Percentiles rank a stretch among this genome's conserved stretches.
Conservation (phyloP, 2,113 vertebrate species). For the Rhegmatorhina hoffmannsi region DNA sequence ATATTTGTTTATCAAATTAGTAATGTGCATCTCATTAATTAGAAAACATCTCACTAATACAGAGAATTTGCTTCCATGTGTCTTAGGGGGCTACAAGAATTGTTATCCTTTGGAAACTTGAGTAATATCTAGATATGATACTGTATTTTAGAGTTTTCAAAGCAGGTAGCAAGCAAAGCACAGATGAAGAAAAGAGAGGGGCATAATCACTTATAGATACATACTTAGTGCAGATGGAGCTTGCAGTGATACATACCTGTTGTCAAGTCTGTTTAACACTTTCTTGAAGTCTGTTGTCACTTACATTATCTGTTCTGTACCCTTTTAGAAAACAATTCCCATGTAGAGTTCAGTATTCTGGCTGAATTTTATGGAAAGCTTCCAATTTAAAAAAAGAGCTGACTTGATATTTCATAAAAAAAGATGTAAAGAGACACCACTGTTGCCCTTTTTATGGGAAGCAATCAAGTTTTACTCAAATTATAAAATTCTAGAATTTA, state of each 20-base stretch:
- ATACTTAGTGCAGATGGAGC: background rate
- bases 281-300: background rate
- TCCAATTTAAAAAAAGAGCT: background rate
- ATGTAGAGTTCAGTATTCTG: background rate
- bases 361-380: background rate
- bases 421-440: background rate
- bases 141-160: background rate
- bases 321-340: background rate
- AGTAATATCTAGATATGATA: background rate
- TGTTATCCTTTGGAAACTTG: background rate
- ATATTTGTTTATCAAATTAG: background rate
- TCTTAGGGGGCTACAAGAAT: background rate
- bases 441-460: background rate
- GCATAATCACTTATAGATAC: background rate
- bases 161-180: background rate
- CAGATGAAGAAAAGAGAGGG: background rate
- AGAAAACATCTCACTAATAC: background rate
- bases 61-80: background rate
- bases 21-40: background rate
- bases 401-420: background rate
- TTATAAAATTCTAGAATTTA: background rate
- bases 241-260: background rate
- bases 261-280: background rate
- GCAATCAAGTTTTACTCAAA: background rate
- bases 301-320: background rate